Conservation (phyloP, 2,113 vertebrate genomes). For the Xenopus laevis region DNA sequence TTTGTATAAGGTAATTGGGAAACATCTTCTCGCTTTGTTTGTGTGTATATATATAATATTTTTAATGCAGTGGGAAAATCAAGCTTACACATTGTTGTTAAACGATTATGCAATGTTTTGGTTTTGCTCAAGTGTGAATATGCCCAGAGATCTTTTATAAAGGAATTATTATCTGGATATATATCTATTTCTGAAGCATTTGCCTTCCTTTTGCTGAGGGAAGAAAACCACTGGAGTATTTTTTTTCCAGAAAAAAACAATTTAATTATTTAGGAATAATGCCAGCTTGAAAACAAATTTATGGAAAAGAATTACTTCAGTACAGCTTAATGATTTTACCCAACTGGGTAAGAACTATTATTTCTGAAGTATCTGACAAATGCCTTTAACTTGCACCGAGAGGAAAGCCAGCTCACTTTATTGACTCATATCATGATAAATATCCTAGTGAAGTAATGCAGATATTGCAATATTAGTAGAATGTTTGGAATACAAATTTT, state of each 20-base stretch:
- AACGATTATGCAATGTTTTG: too few relatives aligned
- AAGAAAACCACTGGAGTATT: slow-evolving; percentile 18
- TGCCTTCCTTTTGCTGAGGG: too few relatives aligned
- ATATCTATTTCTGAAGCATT: too few relatives aligned
- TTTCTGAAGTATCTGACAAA: slow-evolving; percentile 32
- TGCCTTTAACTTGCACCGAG: slow-evolving; percentile 29
- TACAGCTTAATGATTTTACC: slow-evolving; percentile 37
- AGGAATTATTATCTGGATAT: too few relatives aligned
- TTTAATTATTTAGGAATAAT: not conserved
- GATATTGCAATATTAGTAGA: not conserved
- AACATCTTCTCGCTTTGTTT: slow-evolving; percentile 11
- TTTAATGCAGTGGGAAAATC: too few relatives aligned
- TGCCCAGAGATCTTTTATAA: too few relatives aligned
- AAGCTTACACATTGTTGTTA: too few relatives aligned
- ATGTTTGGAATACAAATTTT: not conserved
- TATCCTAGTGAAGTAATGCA: not conserved
- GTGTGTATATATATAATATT: too few relatives aligned
- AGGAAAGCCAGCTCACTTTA: slow-evolving; percentile 16
- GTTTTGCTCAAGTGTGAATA: too few relatives aligned
- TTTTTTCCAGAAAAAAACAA: slow-evolving; percentile 26
- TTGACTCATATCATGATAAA: slow-evolving; percentile 16
- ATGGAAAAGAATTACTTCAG: slow-evolving; percentile 34
- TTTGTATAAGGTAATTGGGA: slow-evolving; percentile 47
- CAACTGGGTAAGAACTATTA: slow-evolving; percentile 25
- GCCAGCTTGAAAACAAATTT: slow-evolving; percentile 19